Conservation (phyloP, 2,797 vertebrate species). For the Hydrolagus colliei region DNA sequence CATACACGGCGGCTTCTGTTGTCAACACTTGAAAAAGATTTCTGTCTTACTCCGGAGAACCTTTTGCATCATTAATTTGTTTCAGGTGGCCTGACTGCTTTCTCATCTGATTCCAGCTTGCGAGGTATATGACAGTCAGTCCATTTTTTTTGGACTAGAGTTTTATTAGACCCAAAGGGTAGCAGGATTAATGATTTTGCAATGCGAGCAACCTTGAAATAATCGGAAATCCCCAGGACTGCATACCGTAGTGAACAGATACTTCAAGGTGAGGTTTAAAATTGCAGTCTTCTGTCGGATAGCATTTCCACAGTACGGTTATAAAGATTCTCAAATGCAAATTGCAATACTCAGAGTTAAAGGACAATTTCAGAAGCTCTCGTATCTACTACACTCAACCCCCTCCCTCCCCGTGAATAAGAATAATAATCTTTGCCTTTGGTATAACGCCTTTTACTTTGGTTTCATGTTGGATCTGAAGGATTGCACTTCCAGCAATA, state of each 20-base stretch:
- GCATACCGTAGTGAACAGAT: neutral
- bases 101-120: neutral
- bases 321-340: neutral
- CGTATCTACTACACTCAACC: no score
- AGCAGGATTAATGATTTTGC: slow-evolving; percentile 15
- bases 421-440: no score
- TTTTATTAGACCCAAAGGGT: neutral
- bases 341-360: neutral
- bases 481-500: no score
- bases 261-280: neutral
- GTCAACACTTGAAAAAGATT: neutral
- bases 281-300: neutral
- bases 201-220: neutral
- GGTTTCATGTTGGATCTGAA: no score
- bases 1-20: neutral
- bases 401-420: no score
- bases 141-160: neutral
- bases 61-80: neutral
- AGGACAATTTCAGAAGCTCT: neutral
- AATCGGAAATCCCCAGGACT: neutral
- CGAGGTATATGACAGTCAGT: neutral
- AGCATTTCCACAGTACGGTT: no score
- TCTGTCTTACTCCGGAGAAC: neutral
- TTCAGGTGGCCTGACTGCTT: neutral
- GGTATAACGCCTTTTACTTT: no score